Evolutionary conservation across 2,888 invertebrate genomes (phyloP).

Genomic region (Drosophila hamatofila): DNA sequence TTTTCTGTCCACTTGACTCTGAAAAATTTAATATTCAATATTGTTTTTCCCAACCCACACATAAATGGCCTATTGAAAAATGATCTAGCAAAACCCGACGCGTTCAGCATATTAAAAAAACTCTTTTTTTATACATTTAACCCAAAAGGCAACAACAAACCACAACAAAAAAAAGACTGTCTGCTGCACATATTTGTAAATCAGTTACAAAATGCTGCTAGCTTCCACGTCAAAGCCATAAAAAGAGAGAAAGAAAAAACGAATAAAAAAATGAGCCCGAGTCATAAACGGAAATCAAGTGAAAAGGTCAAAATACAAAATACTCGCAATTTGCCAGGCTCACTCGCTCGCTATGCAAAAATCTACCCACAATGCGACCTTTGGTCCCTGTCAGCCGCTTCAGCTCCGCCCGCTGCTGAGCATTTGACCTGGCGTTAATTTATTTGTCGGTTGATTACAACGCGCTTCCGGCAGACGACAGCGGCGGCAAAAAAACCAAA

Average conservation of each 20-base stretch:
- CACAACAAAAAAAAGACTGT: constrained; percentile 5
- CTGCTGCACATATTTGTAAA: constrained; percentile 38
- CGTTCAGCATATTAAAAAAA: constrained; percentile 64
- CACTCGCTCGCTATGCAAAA: constrained; percentile 18
- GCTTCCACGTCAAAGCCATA: constrained; percentile 29
- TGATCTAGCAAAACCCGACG: constrained; percentile 34
- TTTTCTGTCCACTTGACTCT: constrained; percentile 1
- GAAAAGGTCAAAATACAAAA: constrained; percentile 68
- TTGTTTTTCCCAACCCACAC: constrained; percentile 14
- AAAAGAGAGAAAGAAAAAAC: constrained; percentile 4
- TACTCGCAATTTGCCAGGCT: constrained; percentile 66
- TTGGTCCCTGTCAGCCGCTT: constrained; percentile 3
- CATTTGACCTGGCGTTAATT: constrained; percentile 63
- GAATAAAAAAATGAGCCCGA: constrained; percentile 6
- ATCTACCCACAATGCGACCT: constrained; percentile 26
- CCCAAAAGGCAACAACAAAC: background rate
- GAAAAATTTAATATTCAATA: constrained; percentile 29
- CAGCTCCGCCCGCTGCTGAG: constrained; percentile 5
- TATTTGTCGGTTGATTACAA: constrained; percentile 79
- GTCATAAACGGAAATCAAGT: constrained; percentile 75
- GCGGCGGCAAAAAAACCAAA: constrained; percentile 63
- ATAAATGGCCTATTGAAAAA: constrained; percentile 57
- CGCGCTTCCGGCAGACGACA: constrained; percentile 74
- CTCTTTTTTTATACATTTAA: constrained; percentile 31
- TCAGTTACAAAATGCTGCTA: constrained; percentile 32